phyloP scores from a whole-genome alignment of 2,888 invertebrate genomes.

The Diarsia rubi region DNA sequence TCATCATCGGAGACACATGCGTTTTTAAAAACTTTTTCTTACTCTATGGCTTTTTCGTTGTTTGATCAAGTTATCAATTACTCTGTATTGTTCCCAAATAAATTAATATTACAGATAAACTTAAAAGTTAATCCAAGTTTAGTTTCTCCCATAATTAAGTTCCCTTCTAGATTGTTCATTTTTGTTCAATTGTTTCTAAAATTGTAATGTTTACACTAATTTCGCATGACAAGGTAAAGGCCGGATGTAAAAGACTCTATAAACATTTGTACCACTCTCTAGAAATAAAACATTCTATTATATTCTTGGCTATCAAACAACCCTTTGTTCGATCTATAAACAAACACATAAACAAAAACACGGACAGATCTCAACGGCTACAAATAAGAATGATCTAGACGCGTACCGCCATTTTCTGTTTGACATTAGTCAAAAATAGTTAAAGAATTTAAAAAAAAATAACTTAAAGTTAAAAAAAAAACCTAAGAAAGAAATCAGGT shows the following conservation, averaged over 20 bases:
- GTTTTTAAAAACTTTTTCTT: too few relatives aligned
- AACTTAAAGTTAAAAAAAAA: neutral
- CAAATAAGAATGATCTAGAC: constrained; percentile 41
- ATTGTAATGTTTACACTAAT: neutral
- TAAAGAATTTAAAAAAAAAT: neutral
- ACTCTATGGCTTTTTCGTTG: too few relatives aligned
- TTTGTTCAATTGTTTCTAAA: too few relatives aligned
- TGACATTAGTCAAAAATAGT: neutral
- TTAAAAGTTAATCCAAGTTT: too few relatives aligned
- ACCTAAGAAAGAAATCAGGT: neutral
- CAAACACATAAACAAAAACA: constrained; percentile 10
- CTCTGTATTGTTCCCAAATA: too few relatives aligned
- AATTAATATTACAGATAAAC: too few relatives aligned
- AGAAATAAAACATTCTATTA: neutral
- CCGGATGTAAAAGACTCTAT: neutral
- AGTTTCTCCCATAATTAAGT: too few relatives aligned
- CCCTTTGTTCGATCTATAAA: constrained; percentile 54
- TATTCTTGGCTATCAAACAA: neutral
- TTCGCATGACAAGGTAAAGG: too few relatives aligned
- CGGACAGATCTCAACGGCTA: constrained; percentile 26
- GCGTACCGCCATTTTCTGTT: constrained; percentile 29
- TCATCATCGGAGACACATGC: too few relatives aligned
- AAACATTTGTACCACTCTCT: neutral
- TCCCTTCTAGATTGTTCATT: too few relatives aligned
- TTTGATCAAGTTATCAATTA: too few relatives aligned